Conservation (phyloP, 2,113 vertebrate genomes). For the Glaucidium brasilianum region DNA sequence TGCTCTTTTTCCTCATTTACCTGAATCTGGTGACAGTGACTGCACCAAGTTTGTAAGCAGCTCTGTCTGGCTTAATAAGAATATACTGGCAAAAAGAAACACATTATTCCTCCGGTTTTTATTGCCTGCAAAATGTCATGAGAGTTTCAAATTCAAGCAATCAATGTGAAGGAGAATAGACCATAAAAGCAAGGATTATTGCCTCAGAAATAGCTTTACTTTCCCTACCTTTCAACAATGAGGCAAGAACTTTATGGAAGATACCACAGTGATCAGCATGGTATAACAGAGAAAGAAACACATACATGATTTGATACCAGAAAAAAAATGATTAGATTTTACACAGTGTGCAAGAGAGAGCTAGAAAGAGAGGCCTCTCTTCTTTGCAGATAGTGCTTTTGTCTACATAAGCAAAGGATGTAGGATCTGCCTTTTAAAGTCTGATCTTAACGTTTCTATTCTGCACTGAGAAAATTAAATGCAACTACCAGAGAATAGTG, state of each 20-base stretch:
- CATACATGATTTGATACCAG: neutral
- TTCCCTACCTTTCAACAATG: constrained; percentile 37
- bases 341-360: neutral
- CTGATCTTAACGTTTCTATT: neutral
- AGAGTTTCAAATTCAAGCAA: constrained; percentile 57
- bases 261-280: neutral
- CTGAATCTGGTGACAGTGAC: neutral
- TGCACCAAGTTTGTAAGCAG: neutral
- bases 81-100: neutral
- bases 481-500: neutral
- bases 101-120: constrained; percentile 41
- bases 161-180: constrained; percentile 38
- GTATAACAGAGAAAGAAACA: neutral
- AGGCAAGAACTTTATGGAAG: constrained; percentile 26
- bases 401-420: neutral
- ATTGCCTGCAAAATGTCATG: constrained; percentile 53
- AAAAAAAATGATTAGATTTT: neutral
- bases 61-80: neutral
- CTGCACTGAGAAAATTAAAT: neutral
- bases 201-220: constrained; percentile 55
- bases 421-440: neutral
- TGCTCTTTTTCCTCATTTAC: neutral
- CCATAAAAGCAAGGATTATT: constrained; percentile 63
- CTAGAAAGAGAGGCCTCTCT: neutral
- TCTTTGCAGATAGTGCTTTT: neutral